Conservation (phyloP, 2,113 vertebrate species). For the Cyprinodon brontotheroides region DNA sequence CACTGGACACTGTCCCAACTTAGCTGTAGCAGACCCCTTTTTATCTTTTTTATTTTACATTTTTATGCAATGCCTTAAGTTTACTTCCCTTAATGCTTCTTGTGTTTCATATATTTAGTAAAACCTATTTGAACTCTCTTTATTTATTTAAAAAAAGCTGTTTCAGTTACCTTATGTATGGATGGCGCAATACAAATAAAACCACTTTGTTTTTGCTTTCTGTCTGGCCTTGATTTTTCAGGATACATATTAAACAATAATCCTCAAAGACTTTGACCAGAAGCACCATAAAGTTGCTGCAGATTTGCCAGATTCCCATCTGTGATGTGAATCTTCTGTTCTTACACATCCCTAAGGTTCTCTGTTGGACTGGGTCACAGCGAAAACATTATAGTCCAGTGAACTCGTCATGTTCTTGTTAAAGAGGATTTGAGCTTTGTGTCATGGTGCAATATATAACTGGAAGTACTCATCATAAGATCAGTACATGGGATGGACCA, state of each 20-base stretch:
- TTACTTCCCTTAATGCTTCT: background rate
- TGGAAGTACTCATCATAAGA: too few species aligned
- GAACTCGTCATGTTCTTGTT: background rate
- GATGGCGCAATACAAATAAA: background rate
- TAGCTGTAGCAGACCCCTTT: background rate
- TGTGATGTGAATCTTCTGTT: background rate
- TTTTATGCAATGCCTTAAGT: background rate
- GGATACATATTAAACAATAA: background rate
- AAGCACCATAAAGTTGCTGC: background rate
- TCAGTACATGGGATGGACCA: too few species aligned
- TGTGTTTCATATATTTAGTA: background rate
- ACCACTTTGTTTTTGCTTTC: background rate
- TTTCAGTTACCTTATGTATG: background rate
- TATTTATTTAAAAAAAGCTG: background rate
- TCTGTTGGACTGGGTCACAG: background rate
- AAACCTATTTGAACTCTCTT: background rate
- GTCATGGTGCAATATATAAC: too few species aligned
- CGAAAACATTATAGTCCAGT: background rate
- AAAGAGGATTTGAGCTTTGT: too few species aligned
- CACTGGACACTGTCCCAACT: background rate
- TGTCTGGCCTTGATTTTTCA: background rate
- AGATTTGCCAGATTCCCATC: background rate
- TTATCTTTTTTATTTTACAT: background rate
- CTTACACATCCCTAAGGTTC: background rate
- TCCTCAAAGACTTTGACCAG: background rate